These are phyloP conservation scores for Gallinago solitaria DNA, from an alignment of 2,797 vertebrate genomes.

Conservation along the genomic window DNA sequence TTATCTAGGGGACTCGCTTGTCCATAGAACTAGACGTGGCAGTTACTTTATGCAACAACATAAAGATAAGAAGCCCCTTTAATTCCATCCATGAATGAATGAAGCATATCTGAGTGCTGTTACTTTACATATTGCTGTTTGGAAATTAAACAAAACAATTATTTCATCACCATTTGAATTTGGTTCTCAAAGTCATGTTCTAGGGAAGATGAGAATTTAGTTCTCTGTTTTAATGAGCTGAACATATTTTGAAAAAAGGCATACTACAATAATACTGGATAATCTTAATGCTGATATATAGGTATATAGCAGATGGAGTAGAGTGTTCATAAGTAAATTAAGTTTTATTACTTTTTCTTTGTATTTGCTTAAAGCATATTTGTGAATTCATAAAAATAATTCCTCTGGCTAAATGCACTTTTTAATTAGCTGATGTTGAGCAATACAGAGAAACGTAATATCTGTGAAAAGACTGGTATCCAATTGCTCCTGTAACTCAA, in stretches of 20 bases:
- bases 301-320: background rate
- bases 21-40: background rate
- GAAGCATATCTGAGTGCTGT: background rate
- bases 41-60: background rate
- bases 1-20: background rate
- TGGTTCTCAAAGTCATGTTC: background rate
- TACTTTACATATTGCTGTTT: background rate
- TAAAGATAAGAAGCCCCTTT: background rate
- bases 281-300: background rate
- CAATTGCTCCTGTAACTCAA: background rate
- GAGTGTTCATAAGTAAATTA: conserved; percentile 30
- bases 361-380: conserved; percentile 50
- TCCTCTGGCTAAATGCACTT: conserved; percentile 45
- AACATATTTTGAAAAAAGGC: background rate
- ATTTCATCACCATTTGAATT: background rate
- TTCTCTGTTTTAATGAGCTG: background rate
- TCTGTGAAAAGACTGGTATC: background rate
- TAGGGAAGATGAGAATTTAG: background rate
- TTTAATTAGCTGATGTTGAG: conserved; percentile 58
- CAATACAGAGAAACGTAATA: conserved; percentile 46
- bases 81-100: background rate
- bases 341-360: conserved; percentile 55
- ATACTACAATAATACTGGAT: background rate
- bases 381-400: conserved; percentile 55
- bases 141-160: background rate